Conservation (phyloP, 2,888 invertebrate genomes). For the Limnephilus rhombicus region DNA sequence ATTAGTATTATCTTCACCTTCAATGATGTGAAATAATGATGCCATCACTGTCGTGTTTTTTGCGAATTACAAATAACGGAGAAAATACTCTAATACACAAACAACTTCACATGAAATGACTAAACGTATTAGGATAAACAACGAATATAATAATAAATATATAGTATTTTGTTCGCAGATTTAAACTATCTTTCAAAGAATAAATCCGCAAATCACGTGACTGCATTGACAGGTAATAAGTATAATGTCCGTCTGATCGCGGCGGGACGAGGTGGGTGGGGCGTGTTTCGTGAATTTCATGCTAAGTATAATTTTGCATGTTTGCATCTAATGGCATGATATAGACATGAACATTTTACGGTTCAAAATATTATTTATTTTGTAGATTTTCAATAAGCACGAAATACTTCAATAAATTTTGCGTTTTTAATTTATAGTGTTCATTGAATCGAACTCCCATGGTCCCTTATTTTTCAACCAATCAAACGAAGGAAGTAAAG, state of each 20-base stretch:
- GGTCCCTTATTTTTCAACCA: no score
- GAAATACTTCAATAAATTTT: background rate
- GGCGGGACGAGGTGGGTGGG: background rate
- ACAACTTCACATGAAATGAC: no score
- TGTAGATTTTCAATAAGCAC: background rate
- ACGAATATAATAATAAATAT: no score
- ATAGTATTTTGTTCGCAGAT: background rate
- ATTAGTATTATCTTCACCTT: no score
- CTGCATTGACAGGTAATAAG: background rate
- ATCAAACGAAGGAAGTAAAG: no score
- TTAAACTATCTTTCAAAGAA: background rate
- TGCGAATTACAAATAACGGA: no score
- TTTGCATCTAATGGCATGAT: background rate
- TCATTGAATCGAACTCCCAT: no score
- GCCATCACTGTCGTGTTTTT: no score
- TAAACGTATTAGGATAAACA: no score
- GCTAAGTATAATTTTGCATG: slow-evolving; percentile 32
- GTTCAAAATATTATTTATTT: background rate
- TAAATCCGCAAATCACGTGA: background rate
- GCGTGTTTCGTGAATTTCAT: background rate
- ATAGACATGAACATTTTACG: slow-evolving; percentile 5
- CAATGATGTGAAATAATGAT: no score
- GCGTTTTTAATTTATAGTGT: no score
- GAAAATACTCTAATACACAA: no score
- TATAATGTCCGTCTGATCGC: background rate